phyloP scores from a whole-genome alignment of 2,113 vertebrate genomes.

The Notothenia coriiceps region DNA sequence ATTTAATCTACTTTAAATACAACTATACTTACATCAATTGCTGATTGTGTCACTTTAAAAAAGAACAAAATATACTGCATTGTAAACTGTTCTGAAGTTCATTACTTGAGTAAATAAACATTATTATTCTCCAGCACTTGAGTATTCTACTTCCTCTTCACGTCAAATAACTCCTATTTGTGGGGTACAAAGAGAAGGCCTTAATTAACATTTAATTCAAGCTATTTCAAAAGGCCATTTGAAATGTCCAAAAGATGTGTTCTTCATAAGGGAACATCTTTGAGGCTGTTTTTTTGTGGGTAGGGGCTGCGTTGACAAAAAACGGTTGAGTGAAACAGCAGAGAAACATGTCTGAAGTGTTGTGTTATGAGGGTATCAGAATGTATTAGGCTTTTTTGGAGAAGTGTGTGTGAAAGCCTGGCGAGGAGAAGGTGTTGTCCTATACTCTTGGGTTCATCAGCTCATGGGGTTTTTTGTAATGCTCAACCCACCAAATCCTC shows the following conservation, averaged over 20 bases:
- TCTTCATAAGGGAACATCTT: neutral
- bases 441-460: constrained; percentile 58
- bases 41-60: neutral
- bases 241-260: neutral
- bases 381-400: constrained; percentile 35
- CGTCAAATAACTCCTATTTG: neutral
- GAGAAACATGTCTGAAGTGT: constrained; percentile 17
- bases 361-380: constrained; percentile 41
- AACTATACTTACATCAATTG: neutral
- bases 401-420: constrained; percentile 33
- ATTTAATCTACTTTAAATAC: neutral
- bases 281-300: neutral
- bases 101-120: neutral
- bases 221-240: constrained; percentile 1
- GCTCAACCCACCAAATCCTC: constrained; percentile 57
- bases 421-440: constrained; percentile 54
- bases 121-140: neutral
- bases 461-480: constrained; percentile 60
- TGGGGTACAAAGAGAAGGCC: neutral
- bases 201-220: neutral
- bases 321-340: constrained; percentile 10
- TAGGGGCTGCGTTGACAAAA: neutral
- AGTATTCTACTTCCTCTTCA: constrained; percentile 6
- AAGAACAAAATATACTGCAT: too few species aligned
- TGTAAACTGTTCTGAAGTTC: neutral